phyloP scores from a whole-genome alignment of 2,888 invertebrate genomes.

The Biston betularia region DNA sequence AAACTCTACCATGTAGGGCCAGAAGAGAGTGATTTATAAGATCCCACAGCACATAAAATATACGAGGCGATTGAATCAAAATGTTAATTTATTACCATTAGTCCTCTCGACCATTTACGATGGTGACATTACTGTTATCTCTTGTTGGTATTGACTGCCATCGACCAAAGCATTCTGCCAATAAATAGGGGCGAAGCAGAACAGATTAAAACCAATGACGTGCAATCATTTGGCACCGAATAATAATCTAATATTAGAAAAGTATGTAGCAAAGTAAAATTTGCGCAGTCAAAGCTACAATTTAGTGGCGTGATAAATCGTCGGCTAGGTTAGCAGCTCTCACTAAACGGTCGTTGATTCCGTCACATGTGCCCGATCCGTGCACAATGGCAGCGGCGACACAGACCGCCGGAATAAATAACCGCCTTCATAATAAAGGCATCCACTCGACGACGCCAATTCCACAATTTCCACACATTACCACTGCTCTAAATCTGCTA shows the following conservation, averaged over 20 bases:
- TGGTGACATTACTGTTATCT: constrained; percentile 38
- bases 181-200: constrained; percentile 40
- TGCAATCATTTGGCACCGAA: constrained; percentile 64
- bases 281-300: constrained; percentile 60
- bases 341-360: constrained; percentile 60
- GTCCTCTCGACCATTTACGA: constrained; percentile 45
- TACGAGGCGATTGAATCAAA: constrained; percentile 49
- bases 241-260: constrained; percentile 66
- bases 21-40: constrained; percentile 65
- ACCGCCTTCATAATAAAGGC: constrained; percentile 49
- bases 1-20: constrained; percentile 58
- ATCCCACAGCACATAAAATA: constrained; percentile 54
- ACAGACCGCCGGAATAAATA: constrained; percentile 49
- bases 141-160: constrained; percentile 34
- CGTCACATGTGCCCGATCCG: constrained; percentile 51
- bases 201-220: constrained; percentile 54
- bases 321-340: constrained; percentile 47
- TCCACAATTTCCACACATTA: constrained; percentile 32
- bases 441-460: constrained; percentile 48
- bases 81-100: constrained; percentile 43
- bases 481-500: constrained; percentile 24
- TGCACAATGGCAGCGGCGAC: constrained; percentile 47
- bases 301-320: constrained; percentile 58
- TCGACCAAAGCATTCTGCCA: constrained; percentile 34
- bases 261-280: constrained; percentile 57